Evolutionary conservation across 2,797 vertebrate species (phyloP).

Genomic region (Champsocephalus gunnari): DNA sequence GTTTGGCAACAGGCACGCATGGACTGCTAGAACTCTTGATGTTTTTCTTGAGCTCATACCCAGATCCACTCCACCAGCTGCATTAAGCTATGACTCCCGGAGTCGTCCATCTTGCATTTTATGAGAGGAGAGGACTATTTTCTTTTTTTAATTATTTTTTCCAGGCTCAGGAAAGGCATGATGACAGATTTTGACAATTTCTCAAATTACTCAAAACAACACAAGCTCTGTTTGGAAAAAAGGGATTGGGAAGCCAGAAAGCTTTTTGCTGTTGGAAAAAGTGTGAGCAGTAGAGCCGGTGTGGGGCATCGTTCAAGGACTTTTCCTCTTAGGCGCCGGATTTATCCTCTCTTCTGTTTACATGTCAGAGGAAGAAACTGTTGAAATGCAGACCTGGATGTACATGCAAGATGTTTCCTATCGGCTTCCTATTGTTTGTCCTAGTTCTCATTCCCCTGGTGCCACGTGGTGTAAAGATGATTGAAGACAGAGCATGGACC

Average conservation of each 20-base stretch:
- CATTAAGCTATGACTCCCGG: constrained; percentile 48
- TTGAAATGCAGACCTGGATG: constrained; percentile 68
- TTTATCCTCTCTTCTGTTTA: constrained; percentile 55
- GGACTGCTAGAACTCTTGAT: constrained; percentile 61
- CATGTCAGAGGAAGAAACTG: constrained; percentile 66
- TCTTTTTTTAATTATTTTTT: constrained; percentile 40
- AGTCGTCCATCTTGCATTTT: constrained; percentile 70
- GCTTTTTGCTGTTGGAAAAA: constrained; percentile 41
- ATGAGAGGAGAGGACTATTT: constrained; percentile 57
- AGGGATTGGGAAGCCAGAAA: constrained; percentile 27
- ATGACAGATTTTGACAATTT: constrained; percentile 60
- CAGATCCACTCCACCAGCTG: constrained; percentile 77
- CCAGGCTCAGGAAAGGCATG: constrained; percentile 52
- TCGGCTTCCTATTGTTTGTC: constrained; percentile 73
- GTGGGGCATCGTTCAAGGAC: constrained; percentile 24
- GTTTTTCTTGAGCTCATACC: constrained; percentile 64
- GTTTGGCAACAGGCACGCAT: constrained; percentile 61
- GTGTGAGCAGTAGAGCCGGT: constrained; percentile 11
- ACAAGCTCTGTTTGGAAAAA: constrained; percentile 42
- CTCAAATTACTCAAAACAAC: constrained; percentile 61
- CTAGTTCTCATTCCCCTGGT: constrained; percentile 43
- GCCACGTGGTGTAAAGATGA: constrained; percentile 29
- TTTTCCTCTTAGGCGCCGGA: constrained; percentile 28
- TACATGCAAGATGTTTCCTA: constrained; percentile 81
- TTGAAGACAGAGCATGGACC: constrained; percentile 37